Evolutionary conservation across 2,797 vertebrate genomes (phyloP), one percentile per base, ranked within the genome.

Genomic region (Loris lydekkerianus): DNA sequence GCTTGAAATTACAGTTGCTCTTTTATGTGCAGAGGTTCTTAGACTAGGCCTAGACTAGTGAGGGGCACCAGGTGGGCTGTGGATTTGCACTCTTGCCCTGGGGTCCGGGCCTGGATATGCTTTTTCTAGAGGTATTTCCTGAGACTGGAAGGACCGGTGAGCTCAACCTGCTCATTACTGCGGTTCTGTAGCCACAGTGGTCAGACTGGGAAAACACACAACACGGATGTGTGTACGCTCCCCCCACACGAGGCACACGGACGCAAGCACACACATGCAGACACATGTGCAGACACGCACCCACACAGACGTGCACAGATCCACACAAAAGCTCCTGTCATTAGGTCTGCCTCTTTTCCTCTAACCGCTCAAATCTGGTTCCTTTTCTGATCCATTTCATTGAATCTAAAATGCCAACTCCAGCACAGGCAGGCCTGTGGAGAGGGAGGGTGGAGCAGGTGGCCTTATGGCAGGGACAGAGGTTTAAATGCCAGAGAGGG

Each of bases 401-500:
- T 65, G 89, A 84, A 43, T 84, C 40, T 10, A 10, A 86, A 80
- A 49, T 20, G 34, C 14, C 40, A 17, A 4, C 77, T 80, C 31
- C 75, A 0, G 20, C 88, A 69, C n/a, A 72, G 40, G 53, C 37
- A 1, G 7, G 25, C 11, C 25, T 3, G 0, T 0, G 56, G 60
- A 14, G 14, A 40, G 10, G 43, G 34, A 15, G 40, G n/a, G 60
- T 18, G 49, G 15, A 53, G 49, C 7, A 11, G 67, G 58, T 10
- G 10, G 10, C 0, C 0, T 0, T 0, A 21, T 27, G 27, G 83
- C 49, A 7, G 10, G 20, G 20, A 63, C 61, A 40, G 67, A 6
- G 43, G 29, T 1, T 2, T 85, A 87, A 95, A 94, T 60, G 78
- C 25, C 37, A 14, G 87, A 86, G 82, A 40, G 40, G 34, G 34